Evolutionary conservation across 2,113 vertebrate species (phyloP).

Genomic region (Pimephales promelas): DNA sequence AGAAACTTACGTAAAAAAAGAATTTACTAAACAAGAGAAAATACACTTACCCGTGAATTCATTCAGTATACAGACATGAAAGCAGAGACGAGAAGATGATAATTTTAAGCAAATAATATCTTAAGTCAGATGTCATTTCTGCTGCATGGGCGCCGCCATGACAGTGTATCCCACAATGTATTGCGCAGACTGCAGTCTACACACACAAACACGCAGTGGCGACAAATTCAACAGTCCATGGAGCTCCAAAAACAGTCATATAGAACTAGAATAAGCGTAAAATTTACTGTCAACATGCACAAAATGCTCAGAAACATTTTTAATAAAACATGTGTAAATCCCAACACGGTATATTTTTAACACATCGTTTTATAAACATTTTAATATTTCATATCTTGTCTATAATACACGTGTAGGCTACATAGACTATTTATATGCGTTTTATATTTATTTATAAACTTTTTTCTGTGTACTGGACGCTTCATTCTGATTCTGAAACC

Average conservation of each 20-base stretch:
- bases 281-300: neutral
- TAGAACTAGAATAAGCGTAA: too few relatives aligned
- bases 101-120: neutral
- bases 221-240: neutral
- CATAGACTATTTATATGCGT: neutral
- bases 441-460: neutral
- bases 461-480: neutral
- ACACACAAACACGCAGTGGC: conserved; percentile 4
- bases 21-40: conserved; percentile 15
- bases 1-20: neutral
- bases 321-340: neutral
- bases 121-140: conserved; percentile 42
- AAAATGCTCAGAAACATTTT: neutral
- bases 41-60: neutral
- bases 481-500: too few relatives aligned
- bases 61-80: neutral
- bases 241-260: neutral
- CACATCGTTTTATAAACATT: neutral
- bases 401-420: neutral
- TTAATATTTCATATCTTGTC: neutral
- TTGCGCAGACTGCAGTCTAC: conserved; percentile 12
- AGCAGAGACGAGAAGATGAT: neutral
- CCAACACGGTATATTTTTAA: neutral
- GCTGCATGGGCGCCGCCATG: conserved; percentile 54
- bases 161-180: conserved; percentile 56